phyloP scores from a whole-genome alignment of 2,113 vertebrate genomes.

The Bolborhynchus lineola region DNA sequence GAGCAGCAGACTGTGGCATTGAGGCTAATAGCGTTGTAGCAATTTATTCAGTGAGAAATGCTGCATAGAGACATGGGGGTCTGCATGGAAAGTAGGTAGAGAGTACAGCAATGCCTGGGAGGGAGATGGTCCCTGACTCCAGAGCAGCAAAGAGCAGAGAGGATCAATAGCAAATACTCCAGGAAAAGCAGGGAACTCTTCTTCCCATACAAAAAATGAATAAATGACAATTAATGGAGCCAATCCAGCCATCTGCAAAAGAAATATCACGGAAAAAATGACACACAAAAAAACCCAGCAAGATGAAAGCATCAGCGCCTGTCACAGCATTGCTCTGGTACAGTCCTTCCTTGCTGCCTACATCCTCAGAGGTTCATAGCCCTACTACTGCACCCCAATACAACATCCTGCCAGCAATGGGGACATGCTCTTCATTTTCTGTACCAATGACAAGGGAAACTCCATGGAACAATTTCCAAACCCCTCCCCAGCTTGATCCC shows the following conservation, averaged over 20 bases:
- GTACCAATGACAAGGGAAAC: not conserved
- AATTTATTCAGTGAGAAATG: slow-evolving; percentile 17
- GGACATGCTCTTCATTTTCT: rapidly evolving
- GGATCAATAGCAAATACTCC: not conserved
- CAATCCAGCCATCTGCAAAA: not conserved
- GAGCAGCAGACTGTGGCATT: slow-evolving; percentile 52
- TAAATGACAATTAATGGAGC: not conserved
- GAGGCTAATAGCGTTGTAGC: slow-evolving; percentile 36
- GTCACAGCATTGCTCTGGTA: not conserved
- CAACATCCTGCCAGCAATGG: not conserved
- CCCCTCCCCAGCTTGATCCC: not conserved
- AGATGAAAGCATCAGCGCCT: not conserved
- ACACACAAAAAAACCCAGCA: not conserved
- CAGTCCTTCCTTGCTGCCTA: not conserved
- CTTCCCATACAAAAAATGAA: not conserved
- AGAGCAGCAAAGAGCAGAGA: not conserved
- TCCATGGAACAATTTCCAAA: not conserved
- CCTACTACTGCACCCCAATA: not conserved
- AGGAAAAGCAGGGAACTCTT: not conserved
- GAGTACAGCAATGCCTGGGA: rapidly evolving
- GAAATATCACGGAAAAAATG: not conserved
- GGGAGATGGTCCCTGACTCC: not conserved
- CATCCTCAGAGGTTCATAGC: not conserved
- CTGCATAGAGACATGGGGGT: not conserved
- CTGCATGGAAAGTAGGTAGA: not conserved